A percentile compares a stretch with the other conserved stretches of the same genome.
These are phyloP conservation scores for Unio pictorum DNA, from an alignment of 2,888 invertebrate genomes.

Conservation along the genomic window DNA sequence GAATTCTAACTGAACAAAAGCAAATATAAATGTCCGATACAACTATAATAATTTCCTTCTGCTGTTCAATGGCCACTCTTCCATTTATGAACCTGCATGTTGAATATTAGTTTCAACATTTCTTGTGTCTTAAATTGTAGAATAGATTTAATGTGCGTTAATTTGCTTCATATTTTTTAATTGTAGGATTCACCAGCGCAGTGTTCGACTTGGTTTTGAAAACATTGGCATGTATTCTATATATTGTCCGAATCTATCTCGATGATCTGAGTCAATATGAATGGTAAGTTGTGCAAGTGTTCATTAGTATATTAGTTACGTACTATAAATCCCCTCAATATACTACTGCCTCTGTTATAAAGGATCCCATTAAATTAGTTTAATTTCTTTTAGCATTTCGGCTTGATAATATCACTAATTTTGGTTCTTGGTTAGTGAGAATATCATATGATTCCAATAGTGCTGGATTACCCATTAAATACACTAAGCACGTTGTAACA, in stretches of 20 bases:
- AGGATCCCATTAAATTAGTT: background rate
- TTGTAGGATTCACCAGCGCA: conserved; percentile 95
- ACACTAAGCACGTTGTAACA: too few species aligned
- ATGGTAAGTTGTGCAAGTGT: conserved; percentile 40
- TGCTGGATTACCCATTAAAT: too few species aligned
- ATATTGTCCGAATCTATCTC: conserved; percentile 91
- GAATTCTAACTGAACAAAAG: too few species aligned
- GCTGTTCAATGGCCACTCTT: too few species aligned
- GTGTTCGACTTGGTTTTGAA: conserved; percentile 98
- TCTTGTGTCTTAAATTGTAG: too few species aligned
- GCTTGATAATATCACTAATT: background rate
- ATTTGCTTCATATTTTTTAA: conserved; percentile 29
- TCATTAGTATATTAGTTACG: background rate
- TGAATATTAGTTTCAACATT: too few species aligned
- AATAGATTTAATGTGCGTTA: too few species aligned
- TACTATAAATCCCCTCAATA: background rate
- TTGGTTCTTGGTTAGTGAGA: too few species aligned
- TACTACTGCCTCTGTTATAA: conserved; percentile 1
- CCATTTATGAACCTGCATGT: too few species aligned
- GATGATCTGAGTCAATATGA: conserved; percentile 80
- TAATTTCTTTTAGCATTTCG: conserved; percentile 7
- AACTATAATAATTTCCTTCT: too few species aligned
- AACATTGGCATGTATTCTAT: conserved; percentile 93
- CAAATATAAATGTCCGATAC: too few species aligned
- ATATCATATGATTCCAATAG: too few species aligned